A percentile compares a stretch with the other conserved stretches of the same genome.
phyloP scores from a whole-genome alignment of 1,140 invertebrate species.

The Panulirus ornatus region DNA sequence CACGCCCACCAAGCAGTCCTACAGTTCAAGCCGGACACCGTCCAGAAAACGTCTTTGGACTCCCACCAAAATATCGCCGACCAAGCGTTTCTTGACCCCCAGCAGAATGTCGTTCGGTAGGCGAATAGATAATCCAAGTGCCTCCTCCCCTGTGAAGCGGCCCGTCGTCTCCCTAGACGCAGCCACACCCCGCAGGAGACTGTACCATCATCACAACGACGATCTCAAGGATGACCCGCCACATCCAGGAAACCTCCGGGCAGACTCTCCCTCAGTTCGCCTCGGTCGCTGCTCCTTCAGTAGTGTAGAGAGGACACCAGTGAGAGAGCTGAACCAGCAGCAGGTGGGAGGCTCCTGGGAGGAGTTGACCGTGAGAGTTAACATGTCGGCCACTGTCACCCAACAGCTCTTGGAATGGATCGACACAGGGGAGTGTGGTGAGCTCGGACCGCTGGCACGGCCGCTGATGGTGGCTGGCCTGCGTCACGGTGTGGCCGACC shows the following conservation, averaged over 20 bases:
- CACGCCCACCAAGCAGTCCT: not conserved
- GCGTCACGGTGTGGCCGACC: conserved; percentile 4
- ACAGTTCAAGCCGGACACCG: not conserved
- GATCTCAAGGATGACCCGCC: too few relatives aligned
- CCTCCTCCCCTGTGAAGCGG: not conserved
- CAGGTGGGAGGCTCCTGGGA: not conserved
- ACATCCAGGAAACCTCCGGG: not conserved
- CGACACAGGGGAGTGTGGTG: conserved; percentile 15
- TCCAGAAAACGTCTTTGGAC: not conserved
- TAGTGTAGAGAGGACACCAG: not conserved
- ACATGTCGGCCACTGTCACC: conserved; percentile 40
- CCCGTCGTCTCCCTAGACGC: too few relatives aligned
- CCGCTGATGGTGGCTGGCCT: conserved; percentile 18
- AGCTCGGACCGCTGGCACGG: not conserved
- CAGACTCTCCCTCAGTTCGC: not conserved
- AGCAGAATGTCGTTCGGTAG: not conserved
- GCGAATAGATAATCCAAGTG: not conserved
- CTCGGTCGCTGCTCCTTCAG: not conserved
- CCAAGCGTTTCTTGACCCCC: not conserved
- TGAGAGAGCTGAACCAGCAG: not conserved
- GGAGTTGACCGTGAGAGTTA: not conserved
- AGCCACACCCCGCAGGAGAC: not conserved
- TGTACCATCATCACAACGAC: not conserved
- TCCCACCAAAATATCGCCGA: not conserved
- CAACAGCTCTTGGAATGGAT: conserved; percentile 37